Evolutionary conservation across 2,888 invertebrate genomes (phyloP), one percentile per base, ranked within the genome.

Genomic region (Isotomurus palustris): DNA sequence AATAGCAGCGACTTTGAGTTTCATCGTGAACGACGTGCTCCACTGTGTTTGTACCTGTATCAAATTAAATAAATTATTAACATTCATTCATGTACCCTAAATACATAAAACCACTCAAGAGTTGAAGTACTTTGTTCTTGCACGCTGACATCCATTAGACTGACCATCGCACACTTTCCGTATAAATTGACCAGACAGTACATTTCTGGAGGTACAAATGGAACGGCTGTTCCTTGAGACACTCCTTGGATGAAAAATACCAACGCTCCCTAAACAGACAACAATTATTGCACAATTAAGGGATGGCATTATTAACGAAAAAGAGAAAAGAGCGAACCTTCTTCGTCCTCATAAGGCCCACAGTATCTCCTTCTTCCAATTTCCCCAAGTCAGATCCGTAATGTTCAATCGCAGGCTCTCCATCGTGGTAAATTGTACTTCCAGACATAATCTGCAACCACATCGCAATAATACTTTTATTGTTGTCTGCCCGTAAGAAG

Each of bases 211-310:
- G 93, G 93, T 67, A 94, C 78, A 68, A 85, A 85, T 68, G 79
- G 81, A 0, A 88, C 90, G 2, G 92, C 94, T 35, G 90, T 81
- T 1, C 94, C 94, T 75, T 92, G 89, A 22, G 91, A 87, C 69
- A 86, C 82, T 1, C 91, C 91, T 75, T 94, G 94, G 19, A 94
- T 82, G 74, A 85, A 92, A 76, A 93, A 92, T 72, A 91, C 82
- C 58, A 95, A 78, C 71, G 91, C 90, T 8, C 86, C 87, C 83
- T 88, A 74, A 25, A 41, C n/a, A n/a, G n/a, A n/a, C n/a, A n/a
- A n/a, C n/a, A 40, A 40, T 14, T 1, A n/a, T 4, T 36, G 32
- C 38, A 25, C n/a, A 27, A 54, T 22, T 21, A 19, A 43, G 29
- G 17, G 19, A 24, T 32, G 24, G 41, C 45, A 1, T 43, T 25